Conservation (phyloP, 2,888 invertebrate species). For the Eilema sororculum region DNA sequence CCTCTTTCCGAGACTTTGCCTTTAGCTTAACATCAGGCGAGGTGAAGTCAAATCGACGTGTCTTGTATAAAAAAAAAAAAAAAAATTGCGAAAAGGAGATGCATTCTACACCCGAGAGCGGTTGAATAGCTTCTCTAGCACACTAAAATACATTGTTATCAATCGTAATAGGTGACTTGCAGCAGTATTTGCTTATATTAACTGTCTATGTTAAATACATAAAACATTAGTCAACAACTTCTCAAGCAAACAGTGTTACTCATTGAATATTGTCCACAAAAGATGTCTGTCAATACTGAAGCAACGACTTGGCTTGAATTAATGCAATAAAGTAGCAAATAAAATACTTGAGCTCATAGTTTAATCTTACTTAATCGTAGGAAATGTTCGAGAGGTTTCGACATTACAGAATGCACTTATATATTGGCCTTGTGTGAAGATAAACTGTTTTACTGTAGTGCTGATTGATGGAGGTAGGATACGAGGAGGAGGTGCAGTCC, state of each 20-base stretch:
- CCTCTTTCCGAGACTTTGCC: no score
- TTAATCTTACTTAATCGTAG: not conserved
- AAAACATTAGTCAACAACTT: not conserved
- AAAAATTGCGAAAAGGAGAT: no score
- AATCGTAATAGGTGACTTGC: not conserved
- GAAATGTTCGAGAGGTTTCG: not conserved
- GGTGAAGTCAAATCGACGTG: no score
- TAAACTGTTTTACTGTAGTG: not conserved
- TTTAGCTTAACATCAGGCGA: no score
- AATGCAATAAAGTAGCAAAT: not conserved
- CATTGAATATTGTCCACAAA: constrained; percentile 6
- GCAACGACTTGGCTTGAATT: not conserved
- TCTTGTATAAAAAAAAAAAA: no score
- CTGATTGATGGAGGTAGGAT: no score
- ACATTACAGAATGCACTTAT: not conserved
- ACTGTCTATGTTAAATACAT: not conserved
- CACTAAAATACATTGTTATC: not conserved
- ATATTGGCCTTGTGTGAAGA: not conserved
- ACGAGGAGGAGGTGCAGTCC: no score
- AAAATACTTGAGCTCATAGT: not conserved
- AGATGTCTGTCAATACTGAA: not conserved
- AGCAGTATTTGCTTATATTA: not conserved
- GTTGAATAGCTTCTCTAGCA: not conserved
- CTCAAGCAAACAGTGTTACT: not conserved
- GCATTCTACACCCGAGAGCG: no score